These are phyloP conservation scores for Apamea anceps DNA, from an alignment of 2,888 invertebrate species.

Conservation along the genomic window DNA sequence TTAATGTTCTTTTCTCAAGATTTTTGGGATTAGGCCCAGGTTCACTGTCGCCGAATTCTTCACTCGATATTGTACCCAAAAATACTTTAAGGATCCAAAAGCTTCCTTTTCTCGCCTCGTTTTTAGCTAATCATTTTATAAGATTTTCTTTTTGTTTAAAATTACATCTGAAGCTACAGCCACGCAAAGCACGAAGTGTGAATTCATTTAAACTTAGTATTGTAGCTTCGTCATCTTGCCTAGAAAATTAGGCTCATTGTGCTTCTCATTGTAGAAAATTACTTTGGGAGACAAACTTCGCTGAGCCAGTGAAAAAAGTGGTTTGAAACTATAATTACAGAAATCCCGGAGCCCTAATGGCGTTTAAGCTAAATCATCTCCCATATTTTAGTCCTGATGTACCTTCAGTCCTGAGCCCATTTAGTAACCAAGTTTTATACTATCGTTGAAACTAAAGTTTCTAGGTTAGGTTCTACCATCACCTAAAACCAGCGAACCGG, in stretches of 20 bases:
- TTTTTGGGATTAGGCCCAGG: slow-evolving; percentile 19
- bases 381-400: slow-evolving; percentile 10
- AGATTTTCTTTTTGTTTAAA: slow-evolving; percentile 20
- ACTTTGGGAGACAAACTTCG: slow-evolving; percentile 40
- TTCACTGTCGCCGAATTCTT: slow-evolving; percentile 24
- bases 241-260: slow-evolving; percentile 35
- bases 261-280: slow-evolving; percentile 44
- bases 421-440: not conserved
- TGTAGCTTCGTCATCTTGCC: slow-evolving; percentile 35
- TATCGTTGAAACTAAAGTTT: slow-evolving; percentile 11
- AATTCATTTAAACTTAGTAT: slow-evolving; percentile 20
- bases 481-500: slow-evolving; percentile 14
- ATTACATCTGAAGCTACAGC: not conserved
- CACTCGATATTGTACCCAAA: slow-evolving; percentile 22
- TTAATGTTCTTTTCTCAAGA: slow-evolving; percentile 29
- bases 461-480: not conserved
- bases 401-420: not conserved
- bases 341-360: slow-evolving; percentile 24
- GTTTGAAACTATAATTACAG: slow-evolving; percentile 40
- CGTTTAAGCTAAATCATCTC: slow-evolving; percentile 30
- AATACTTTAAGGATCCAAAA: slow-evolving; percentile 12
- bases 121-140: slow-evolving; percentile 33
- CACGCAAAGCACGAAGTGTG: slow-evolving; percentile 7
- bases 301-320: slow-evolving; percentile 39
- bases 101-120: slow-evolving; percentile 10